Evolutionary conservation across 2,113 vertebrate genomes (phyloP).

Genomic region (Petroica traversi): DNA sequence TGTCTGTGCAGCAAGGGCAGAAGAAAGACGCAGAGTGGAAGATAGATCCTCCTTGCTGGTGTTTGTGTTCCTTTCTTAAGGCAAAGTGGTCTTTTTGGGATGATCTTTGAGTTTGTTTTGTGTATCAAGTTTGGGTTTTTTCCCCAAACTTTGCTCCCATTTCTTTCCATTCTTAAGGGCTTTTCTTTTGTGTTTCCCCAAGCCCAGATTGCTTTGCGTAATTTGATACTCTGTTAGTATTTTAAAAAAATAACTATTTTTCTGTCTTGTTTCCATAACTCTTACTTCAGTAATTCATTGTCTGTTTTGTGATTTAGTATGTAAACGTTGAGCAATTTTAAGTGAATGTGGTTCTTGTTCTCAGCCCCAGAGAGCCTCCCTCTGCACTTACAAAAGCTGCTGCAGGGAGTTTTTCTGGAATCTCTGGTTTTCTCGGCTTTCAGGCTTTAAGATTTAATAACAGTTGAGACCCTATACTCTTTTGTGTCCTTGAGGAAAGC

Average conservation of each 20-base stretch:
- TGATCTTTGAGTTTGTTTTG: neutral
- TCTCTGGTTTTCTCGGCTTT: neutral
- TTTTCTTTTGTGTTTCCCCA: neutral
- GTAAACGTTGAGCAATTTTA: neutral
- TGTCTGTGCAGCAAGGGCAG: neutral
- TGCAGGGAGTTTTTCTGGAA: neutral
- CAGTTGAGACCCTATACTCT: neutral
- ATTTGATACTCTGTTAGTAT: neutral
- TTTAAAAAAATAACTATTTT: neutral
- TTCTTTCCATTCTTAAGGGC: neutral
- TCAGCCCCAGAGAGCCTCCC: neutral
- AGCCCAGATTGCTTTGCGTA: neutral
- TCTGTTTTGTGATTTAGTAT: neutral
- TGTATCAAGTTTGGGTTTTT: neutral
- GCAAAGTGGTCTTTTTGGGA: neutral
- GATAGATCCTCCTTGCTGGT: neutral
- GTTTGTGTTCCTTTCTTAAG: neutral
- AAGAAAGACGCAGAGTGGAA: neutral
- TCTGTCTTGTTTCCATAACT: neutral
- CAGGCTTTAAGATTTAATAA: neutral
- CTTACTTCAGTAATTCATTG: neutral
- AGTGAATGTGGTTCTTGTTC: neutral
- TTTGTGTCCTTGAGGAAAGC: neutral
- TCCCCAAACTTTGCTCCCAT: neutral
- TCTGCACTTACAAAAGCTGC: neutral